Evolutionary conservation across 1,140 invertebrate species (phyloP), one percentile per base, ranked within the genome.

Genomic region (Rhopalosiphum padi): DNA sequence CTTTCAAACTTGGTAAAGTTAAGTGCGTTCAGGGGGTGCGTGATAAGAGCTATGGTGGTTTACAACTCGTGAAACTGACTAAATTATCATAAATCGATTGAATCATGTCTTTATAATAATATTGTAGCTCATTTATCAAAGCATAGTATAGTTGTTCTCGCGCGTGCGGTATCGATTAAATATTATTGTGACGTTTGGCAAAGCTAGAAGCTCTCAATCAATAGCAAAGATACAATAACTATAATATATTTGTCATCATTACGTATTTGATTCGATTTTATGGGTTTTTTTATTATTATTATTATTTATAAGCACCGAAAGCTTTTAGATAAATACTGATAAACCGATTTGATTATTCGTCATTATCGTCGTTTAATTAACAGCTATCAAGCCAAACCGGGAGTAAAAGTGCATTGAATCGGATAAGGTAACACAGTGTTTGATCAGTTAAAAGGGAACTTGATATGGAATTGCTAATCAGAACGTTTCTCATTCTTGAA

Each of bases 31-130:
- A 9, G 46, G 48, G 60, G 60, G 68, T 51, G 68, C n/a, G 87
- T 89, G 51, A 89, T 89, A 89, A 25, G 88, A 55, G 41, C n/a
- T 37, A n/a, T 37, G 68, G 11, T 6, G 91, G n/a, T 30, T 43
- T 43, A 18, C 22, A 18, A n/a, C 22, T 51, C 25, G 0, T 0
- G 90, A 43, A 46, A 77, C 90, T 2, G 53, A 91, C 60, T 51
- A 85, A 91, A 91, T 91, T 91, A 91, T 91, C 90, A 91, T 41
- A 83, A 83, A 92, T 92, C 68, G 91, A 92, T 83, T 7, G n/a
- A 3, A 18, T 30, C 43, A 21, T 46, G 21, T 82, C 21, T 83
- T 37, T 18, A 86, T 30, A 4, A 46, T 25, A 46, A 86, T 86
- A 46, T 85, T n/a, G 35, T 0, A 83, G n/a, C 77, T 37, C 8